These are phyloP conservation scores for Neostethus bicornis DNA, from an alignment of 2,797 vertebrate genomes.

Conservation along the genomic window DNA sequence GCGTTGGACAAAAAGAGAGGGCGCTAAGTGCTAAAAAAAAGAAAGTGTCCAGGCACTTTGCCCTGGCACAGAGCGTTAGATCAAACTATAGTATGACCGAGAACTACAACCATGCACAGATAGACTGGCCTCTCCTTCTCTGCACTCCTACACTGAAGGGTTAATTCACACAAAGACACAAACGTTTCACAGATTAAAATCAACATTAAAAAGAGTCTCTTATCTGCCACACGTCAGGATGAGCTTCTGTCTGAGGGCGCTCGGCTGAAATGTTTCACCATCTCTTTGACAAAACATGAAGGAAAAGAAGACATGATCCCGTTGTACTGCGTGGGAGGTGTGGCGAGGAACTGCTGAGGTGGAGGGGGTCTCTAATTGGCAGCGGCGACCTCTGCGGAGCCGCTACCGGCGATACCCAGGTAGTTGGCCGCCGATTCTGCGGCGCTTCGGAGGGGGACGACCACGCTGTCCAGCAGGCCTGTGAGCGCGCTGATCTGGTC, in stretches of 20 bases:
- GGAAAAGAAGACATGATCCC: conserved; percentile 35
- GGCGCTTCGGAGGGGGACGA: conserved; percentile 49
- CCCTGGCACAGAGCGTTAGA: conserved; percentile 56
- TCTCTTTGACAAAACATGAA: conserved; percentile 53
- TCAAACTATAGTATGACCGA: conserved; percentile 63
- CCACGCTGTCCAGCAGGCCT: conserved; percentile 52
- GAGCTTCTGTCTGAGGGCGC: conserved; percentile 55
- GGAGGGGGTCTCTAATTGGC: conserved; percentile 67
- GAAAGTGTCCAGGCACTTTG: conserved; percentile 71
- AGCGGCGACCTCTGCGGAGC: conserved; percentile 9
- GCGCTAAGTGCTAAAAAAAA: conserved; percentile 68
- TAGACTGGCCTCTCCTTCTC: conserved; percentile 56
- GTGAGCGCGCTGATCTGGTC: conserved; percentile 83
- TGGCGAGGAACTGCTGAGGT: conserved; percentile 24
- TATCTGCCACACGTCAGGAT: conserved; percentile 54
- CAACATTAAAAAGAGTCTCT: conserved; percentile 63
- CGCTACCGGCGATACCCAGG: conserved; percentile 57
- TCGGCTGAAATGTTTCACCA: conserved; percentile 46
- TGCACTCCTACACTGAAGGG: conserved; percentile 63
- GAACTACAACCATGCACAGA: conserved; percentile 73
- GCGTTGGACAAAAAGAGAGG: conserved; percentile 57
- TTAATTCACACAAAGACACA: conserved; percentile 73
- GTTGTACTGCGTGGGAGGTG: conserved; percentile 51
- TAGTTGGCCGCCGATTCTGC: conserved; percentile 54
- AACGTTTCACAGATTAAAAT: conserved; percentile 73